Conservation (phyloP, 2,888 invertebrate genomes). For the Alitta virens region DNA sequence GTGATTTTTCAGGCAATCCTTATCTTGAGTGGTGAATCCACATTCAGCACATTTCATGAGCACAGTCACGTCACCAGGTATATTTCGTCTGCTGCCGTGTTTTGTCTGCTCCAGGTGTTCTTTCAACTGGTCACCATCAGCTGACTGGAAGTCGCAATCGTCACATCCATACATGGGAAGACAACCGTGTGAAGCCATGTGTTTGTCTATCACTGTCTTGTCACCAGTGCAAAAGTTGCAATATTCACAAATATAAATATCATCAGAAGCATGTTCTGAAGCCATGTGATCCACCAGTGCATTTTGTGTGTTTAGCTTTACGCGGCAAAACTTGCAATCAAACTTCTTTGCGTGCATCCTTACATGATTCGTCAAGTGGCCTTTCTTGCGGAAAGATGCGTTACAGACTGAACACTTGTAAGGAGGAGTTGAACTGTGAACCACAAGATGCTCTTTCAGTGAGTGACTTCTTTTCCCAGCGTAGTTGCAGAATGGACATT, state of each 20-base stretch:
- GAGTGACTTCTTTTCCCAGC: constrained; percentile 54
- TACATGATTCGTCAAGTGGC: constrained; percentile 52
- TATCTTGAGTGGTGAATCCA: constrained; percentile 43
- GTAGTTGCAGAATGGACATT: constrained; percentile 55
- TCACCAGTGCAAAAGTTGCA: constrained; percentile 37
- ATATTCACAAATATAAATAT: constrained; percentile 44
- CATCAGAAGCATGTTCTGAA: constrained; percentile 22
- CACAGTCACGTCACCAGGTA: constrained; percentile 16
- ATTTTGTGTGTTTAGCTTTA: not conserved
- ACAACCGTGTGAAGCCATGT: constrained; percentile 25
- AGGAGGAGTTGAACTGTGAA: constrained; percentile 50
- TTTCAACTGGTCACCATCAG: constrained; percentile 7
- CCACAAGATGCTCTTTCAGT: constrained; percentile 50
- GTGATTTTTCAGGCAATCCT: constrained; percentile 40
- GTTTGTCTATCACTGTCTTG: constrained; percentile 23
- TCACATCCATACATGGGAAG: constrained; percentile 18
- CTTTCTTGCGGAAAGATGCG: constrained; percentile 54
- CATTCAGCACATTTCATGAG: constrained; percentile 51
- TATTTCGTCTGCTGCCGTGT: not conserved
- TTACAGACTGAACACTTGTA: constrained; percentile 50
- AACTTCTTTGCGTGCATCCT: constrained; percentile 42
- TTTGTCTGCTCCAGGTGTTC: constrained; percentile 19
- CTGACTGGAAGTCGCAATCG: constrained; percentile 15
- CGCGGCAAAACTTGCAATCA: constrained; percentile 21
- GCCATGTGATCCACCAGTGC: constrained; percentile 18